Evolutionary conservation across 2,113 vertebrate genomes (phyloP).

Genomic region (Sceloporus undulatus): DNA sequence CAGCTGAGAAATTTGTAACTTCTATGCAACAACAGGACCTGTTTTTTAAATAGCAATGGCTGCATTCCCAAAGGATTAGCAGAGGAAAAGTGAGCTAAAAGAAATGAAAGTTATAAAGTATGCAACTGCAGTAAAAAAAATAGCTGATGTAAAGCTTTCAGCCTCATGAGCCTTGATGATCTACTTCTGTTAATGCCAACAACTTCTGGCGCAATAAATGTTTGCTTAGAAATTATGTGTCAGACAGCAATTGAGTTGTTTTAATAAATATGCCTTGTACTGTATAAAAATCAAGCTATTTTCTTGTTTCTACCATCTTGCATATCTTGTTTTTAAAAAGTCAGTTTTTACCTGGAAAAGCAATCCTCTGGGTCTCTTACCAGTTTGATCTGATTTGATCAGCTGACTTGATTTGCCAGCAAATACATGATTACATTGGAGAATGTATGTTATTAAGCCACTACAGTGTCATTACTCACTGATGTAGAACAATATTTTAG

Average conservation of each 20-base stretch:
- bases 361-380: neutral
- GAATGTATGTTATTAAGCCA: neutral
- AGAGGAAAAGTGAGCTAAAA: neutral
- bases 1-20: constrained; percentile 44
- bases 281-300: neutral
- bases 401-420: neutral
- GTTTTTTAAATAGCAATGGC: neutral
- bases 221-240: neutral
- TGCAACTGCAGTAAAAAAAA: neutral
- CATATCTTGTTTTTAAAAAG: neutral
- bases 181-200: neutral
- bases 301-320: neutral
- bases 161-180: neutral
- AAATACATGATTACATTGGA: neutral
- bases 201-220: neutral
- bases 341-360: neutral
- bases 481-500: neutral
- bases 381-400: neutral
- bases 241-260: neutral
- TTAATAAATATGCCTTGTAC: neutral
- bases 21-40: constrained; percentile 38
- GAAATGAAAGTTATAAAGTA: constrained; percentile 23
- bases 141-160: neutral
- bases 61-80: constrained; percentile 43
- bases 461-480: neutral